These are phyloP conservation scores for Linepithema humile DNA, from an alignment of 1,140 invertebrate genomes.

Conservation along the genomic window DNA sequence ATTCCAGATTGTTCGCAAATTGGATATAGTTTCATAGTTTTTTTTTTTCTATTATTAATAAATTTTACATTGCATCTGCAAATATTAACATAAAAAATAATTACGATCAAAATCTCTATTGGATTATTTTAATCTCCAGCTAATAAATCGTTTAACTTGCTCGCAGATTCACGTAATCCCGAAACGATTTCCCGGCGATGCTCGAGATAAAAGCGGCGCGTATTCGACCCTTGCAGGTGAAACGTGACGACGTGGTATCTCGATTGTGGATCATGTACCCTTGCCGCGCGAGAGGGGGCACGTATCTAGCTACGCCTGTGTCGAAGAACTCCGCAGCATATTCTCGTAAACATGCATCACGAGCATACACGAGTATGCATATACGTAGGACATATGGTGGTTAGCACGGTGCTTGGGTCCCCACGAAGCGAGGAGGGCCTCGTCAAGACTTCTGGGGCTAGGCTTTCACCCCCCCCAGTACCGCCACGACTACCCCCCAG, in stretches of 20 bases:
- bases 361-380: slow-evolving; percentile 67
- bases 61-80: neutral
- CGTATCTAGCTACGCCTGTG: neutral
- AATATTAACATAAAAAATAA: neutral
- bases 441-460: slow-evolving; percentile 63
- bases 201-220: slow-evolving; percentile 14
- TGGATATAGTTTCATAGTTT: too few relatives aligned
- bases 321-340: slow-evolving; percentile 61
- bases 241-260: slow-evolving; percentile 13
- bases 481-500: slow-evolving; percentile 59
- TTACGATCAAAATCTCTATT: neutral
- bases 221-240: slow-evolving; percentile 26
- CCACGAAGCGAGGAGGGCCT: slow-evolving; percentile 72
- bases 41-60: neutral
- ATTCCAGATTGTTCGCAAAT: too few relatives aligned
- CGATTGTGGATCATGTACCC: neutral
- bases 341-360: slow-evolving; percentile 61
- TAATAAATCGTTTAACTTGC: slow-evolving; percentile 1
- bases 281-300: neutral
- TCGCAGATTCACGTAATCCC: slow-evolving; percentile 12
- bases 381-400: slow-evolving; percentile 84
- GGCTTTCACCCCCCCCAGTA: slow-evolving; percentile 63
- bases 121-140: neutral
- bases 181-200: neutral
- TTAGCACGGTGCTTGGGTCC: slow-evolving; percentile 79